Conservation (phyloP, 2,888 invertebrate genomes). For the Melikaiella ostensackeni region DNA sequence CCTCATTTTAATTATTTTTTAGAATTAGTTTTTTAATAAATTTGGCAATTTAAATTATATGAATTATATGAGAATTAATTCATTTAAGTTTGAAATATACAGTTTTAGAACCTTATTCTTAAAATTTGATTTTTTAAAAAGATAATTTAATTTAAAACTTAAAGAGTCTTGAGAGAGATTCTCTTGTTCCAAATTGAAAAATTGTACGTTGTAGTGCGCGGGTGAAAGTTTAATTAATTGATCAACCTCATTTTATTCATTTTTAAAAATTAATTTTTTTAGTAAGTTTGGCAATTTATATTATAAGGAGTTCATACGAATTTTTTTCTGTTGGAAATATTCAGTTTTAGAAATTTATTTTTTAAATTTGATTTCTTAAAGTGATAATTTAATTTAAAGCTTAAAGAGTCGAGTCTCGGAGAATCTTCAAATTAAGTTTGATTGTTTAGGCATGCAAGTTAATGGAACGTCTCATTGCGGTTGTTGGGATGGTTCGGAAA, state of each 20-base stretch:
- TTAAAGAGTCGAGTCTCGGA: constrained; percentile 3
- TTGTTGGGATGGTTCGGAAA: constrained; percentile 74
- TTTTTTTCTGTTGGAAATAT: neutral
- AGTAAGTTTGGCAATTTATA: no score
- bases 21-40: neutral
- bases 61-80: neutral
- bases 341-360: neutral
- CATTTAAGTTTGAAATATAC: neutral
- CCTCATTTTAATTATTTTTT: neutral
- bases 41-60: neutral
- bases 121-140: neutral
- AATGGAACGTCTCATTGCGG: constrained; percentile 74
- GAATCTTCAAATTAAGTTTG: constrained; percentile 28
- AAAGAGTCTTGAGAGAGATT: neutral
- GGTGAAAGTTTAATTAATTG: no score
- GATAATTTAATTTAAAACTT: neutral
- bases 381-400: neutral
- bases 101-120: neutral
- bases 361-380: neutral
- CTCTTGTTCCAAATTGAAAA: no score
- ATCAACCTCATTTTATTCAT: no score
- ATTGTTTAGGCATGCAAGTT: constrained; percentile 72
- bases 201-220: no score
- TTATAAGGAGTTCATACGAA: no score
- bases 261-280: neutral